phyloP scores from a whole-genome alignment of 1,140 invertebrate genomes.

The Scaptomyza montana region DNA sequence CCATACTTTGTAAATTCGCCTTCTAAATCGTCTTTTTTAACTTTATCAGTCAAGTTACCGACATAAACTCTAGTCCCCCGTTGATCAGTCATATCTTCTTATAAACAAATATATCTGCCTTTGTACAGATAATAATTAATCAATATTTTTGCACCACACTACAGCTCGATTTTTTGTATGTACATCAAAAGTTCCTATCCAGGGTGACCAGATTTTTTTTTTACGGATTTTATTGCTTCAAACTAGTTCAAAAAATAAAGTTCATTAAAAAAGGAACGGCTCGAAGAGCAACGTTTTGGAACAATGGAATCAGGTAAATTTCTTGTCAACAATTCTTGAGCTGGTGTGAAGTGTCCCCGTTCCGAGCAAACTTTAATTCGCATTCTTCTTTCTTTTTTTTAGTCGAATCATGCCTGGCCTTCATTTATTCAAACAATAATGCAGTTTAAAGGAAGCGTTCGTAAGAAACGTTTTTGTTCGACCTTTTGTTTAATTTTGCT shows the following conservation, averaged over 20 bases:
- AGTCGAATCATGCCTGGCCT: too few relatives aligned
- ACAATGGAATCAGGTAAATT: not conserved
- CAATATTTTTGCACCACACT: slow-evolving; percentile 71
- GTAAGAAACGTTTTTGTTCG: too few relatives aligned
- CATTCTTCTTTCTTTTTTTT: too few relatives aligned
- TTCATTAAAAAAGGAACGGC: not conserved
- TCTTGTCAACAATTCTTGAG: too few relatives aligned
- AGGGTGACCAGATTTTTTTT: slow-evolving; percentile 48
- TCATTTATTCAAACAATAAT: too few relatives aligned
- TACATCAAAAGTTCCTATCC: slow-evolving; percentile 66
- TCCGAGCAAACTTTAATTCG: too few relatives aligned
- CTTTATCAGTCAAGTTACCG: slow-evolving; percentile 91
- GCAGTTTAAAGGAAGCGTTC: too few relatives aligned
- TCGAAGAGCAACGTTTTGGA: not conserved
- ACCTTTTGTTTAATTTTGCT: too few relatives aligned
- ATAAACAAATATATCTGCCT: slow-evolving; percentile 51
- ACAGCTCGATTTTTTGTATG: slow-evolving; percentile 66
- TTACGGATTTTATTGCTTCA: not conserved
- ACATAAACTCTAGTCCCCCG: slow-evolving; percentile 92
- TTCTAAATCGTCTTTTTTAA: slow-evolving; percentile 95
- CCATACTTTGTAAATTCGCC: slow-evolving; percentile 94
- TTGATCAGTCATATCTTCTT: slow-evolving; percentile 80
- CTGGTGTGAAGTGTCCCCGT: too few relatives aligned
- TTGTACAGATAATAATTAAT: slow-evolving; percentile 63
- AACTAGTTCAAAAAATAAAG: not conserved